Evolutionary conservation across 2,113 vertebrate species (phyloP).

Genomic region (Grammomys dolichurus): DNA sequence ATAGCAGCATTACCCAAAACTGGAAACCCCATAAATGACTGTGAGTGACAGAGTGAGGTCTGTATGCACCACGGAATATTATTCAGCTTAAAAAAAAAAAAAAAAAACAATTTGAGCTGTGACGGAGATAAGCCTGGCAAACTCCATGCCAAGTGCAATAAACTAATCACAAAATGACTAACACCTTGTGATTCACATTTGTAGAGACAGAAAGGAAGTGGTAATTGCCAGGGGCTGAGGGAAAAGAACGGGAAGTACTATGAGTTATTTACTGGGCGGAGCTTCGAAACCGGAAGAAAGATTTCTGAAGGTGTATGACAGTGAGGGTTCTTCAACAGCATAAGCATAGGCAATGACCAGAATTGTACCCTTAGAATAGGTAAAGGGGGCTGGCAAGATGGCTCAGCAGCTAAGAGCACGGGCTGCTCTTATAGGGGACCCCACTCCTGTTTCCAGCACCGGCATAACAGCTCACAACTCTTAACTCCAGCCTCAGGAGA

Average conservation of each 20-base stretch:
- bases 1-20: not conserved
- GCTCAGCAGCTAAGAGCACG: not conserved
- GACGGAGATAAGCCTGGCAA: not conserved
- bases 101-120: not conserved
- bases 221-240: no score
- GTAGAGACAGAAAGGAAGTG: not conserved
- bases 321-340: not conserved
- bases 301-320: not conserved
- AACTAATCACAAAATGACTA: not conserved
- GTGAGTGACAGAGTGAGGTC: not conserved
- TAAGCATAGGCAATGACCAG: not conserved
- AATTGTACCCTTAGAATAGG: not conserved
- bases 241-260: fast-evolving
- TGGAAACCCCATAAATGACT: not conserved
- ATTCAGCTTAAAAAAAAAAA: conserved; percentile 13
- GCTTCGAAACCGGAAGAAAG: not conserved
- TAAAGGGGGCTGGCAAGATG: not conserved
- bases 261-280: not conserved
- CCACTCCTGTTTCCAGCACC: not conserved
- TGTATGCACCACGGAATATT: not conserved
- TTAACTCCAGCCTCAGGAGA: not conserved
- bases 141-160: not conserved
- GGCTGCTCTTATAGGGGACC: not conserved
- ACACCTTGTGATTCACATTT: not conserved
- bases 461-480: not conserved